Conservation (phyloP, 2,888 invertebrate species). For the Chrysomela aeneicollis region DNA sequence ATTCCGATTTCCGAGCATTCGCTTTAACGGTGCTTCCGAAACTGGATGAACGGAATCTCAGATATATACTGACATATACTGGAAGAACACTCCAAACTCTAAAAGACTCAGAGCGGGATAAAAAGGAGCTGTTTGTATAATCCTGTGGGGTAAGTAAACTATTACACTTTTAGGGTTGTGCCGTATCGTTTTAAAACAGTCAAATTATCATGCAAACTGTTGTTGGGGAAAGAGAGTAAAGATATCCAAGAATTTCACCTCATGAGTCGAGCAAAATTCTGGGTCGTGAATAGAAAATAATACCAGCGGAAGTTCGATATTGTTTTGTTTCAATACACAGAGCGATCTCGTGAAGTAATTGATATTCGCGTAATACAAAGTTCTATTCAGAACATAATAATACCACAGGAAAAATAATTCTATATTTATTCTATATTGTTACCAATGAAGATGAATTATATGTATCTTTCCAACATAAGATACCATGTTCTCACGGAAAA, state of each 20-base stretch:
- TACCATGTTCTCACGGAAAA: no score
- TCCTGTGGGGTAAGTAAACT: conserved; percentile 3
- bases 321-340: no score
- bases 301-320: neutral
- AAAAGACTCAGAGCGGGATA: neutral
- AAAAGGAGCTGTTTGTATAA: conserved; percentile 5
- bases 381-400: no score
- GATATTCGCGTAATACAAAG: no score
- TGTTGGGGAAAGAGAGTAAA: conserved; percentile 5
- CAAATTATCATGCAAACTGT: conserved; percentile 5
- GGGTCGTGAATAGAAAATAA: neutral
- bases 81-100: neutral
- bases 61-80: neutral
- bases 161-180: conserved; percentile 7
- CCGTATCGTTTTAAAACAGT: conserved; percentile 1
- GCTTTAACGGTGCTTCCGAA: neutral
- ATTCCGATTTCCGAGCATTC: neutral
- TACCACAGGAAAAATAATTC: no score
- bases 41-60: neutral
- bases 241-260: neutral
- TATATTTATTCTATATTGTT: no score
- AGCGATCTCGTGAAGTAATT: no score
- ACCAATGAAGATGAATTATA: no score
- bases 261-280: neutral
- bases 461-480: no score